Evolutionary conservation across 2,113 vertebrate genomes (phyloP), one percentile per base, ranked within the genome.

Genomic region (Cyprinus carpio): DNA sequence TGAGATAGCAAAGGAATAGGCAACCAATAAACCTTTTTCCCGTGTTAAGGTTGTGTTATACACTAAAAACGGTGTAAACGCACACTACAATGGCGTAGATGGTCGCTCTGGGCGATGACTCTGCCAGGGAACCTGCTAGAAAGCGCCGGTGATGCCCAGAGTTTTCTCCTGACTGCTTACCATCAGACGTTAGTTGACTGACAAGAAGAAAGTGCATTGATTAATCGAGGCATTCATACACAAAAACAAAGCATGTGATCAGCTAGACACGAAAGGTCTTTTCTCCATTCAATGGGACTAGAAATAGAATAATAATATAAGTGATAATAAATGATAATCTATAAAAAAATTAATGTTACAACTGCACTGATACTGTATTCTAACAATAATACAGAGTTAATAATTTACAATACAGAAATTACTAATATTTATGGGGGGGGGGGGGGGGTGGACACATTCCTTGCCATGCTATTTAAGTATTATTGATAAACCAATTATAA

Each of bases 11-110:
- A 56, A 16, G 13, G 1, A 51, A 51, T 16, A 4, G 4, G 12
- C 46, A 49, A 49, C 46, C 1, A 46, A 12, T n/a, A n/a, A n/a
- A n/a, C n/a, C n/a, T 49, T 49, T 46, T 13, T 13, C 4, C 46
- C 16, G 20, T 16, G 20, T 56, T 56, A 56, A 29, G 65, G 15
- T 69, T n/a, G n/a, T n/a, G n/a, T n/a, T n/a, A n/a, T n/a, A n/a
- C n/a, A n/a, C n/a, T n/a, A n/a, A n/a, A n/a, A 58, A 7, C 27
- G 58, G 18, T 37, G 20, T 31, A 12, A 13, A 51, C 93, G 96
- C 90, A 99, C 98, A n/a, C 96, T 99, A n/a, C 98, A 97, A 99
- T 99, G 0, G 97, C 98, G 91, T 99, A 99, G 91, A 99, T 99
- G 79, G 96, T 94, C n/a, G 90, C 97, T 99, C 93, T 99, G 98